Evolutionary conservation across 2,888 invertebrate species (phyloP), one percentile per base, ranked within the genome.

Genomic region (Platycnemis pennipes): DNA sequence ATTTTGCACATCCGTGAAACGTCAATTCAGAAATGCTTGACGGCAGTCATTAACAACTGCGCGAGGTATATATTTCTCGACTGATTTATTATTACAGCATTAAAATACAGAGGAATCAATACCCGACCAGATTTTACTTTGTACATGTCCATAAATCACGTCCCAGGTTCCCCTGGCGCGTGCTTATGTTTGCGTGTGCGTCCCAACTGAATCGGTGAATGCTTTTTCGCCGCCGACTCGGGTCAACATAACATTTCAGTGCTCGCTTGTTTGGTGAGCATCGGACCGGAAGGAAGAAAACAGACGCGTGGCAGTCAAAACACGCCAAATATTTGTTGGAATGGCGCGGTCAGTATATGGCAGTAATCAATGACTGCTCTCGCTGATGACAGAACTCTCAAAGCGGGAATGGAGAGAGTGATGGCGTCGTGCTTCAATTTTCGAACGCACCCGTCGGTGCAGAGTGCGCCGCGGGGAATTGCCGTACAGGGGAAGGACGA

Each of bases 161-260:
- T 77, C 13, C 13, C 77, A 77, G 77, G 26, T 77, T 77, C 37
- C 77, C 2, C 13, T 37, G 31, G 77, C 37, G 37, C 26, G 31
- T 37, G 11, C 37, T 8, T 77, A 16, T 37, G 37, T 1, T 49
- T 8, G n/a, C 5, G 63, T 63, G 63, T 77, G 77, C 37, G 77
- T 77, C 31, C 31, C 31, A 77, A 11, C 77, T 77, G 77, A 77
- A 37, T 77, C 77, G 37, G 37, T 11, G 77, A 13, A 37, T 37
- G 77, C 77, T 77, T 77, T 77, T 77, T 77, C 63, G 31, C 77
- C 31, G 77, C 77, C 77, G 37, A 77, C 77, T 31, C 31, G 37
- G 77, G 77, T 77, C 77, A 77, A 77, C 77, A 77, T 77, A 77
- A 77, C 77, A 77, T 77, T 77, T 77, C 37, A 37, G 77, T 77